Base-by-base conservation (phyloP, 2,113 vertebrate species). In the Syngnathus floridae region DNA sequence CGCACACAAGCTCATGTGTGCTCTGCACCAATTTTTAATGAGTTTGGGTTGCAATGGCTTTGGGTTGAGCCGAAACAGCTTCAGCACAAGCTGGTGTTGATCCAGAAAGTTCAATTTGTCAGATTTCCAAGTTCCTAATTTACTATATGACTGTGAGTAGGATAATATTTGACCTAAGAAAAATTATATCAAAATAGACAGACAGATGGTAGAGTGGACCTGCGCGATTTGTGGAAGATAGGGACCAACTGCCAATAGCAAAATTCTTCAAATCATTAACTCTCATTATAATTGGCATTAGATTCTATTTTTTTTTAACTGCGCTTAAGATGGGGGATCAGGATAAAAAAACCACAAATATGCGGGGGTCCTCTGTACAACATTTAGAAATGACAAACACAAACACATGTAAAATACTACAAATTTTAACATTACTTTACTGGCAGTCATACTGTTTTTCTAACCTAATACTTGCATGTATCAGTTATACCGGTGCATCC, bases 41-140 rank as follows among this genome's bases (percentile, higher is more conserved):
- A 10, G 69, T 63, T 16, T 55, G 57, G 63, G 57, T 55, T 67
- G 61, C 36, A 75, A 45, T 31, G 43, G 46, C 37, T 26, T 55
- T 9, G 22, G 36, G 38, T 59, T 59, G 36, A n/a, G 36, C 57
- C 57, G 40, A 59, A 59, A 38, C 35, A n/a, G 37, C 9, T n/a
- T 59, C 9, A 2, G 19, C 17, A 59, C 36, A 59, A 59, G 40
- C 36, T 59, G 57, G 13, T 38, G 57, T 59, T 59, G 57, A 38
- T 59, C 36, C 57, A 59, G 57, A 59, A 59, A 59, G 19, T n/a
- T 59, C 36, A 12, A n/a, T 38, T 19, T 10, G 40, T 59, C 13
- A 55, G 52, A 12, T 14, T 14, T 13, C 26, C 52, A 31, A 22
- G 22, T 55, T 55, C 9, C 6, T 48, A 8, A 19, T 19, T 17